Percentiles rank a stretch among this genome's conserved stretches.
Evolutionary conservation across 2,797 vertebrate genomes (phyloP).

Genomic region (Menidia menidia): DNA sequence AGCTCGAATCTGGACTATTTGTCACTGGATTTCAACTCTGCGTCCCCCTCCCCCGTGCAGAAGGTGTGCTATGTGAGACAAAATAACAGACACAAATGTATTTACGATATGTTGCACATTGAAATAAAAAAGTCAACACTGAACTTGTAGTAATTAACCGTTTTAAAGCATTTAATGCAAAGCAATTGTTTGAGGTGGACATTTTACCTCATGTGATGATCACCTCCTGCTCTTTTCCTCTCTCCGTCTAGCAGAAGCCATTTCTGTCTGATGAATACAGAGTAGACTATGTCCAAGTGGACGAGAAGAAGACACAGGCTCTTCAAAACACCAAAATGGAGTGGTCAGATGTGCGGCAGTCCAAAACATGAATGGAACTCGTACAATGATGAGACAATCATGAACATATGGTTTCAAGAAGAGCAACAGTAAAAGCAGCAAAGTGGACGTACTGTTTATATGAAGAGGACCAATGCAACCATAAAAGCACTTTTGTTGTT

Average conservation of each 20-base stretch:
- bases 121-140: background rate
- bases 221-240: constrained; percentile 15
- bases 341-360: constrained; percentile 95
- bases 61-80: constrained; percentile 84
- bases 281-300: constrained; percentile 97
- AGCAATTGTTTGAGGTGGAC: background rate
- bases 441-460: constrained; percentile 6
- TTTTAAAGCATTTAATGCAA: background rate
- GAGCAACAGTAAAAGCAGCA: constrained; percentile 26
- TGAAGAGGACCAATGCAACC: constrained; percentile 37
- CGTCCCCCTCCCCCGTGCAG: constrained; percentile 91
- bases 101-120: too few relatives aligned
- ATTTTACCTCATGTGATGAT: background rate
- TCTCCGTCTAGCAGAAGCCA: constrained; percentile 84
- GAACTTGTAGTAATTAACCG: background rate
- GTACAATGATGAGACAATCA: background rate
- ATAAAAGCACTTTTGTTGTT: constrained; percentile 59
- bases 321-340: constrained; percentile 95
- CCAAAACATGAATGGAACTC: constrained; percentile 83
- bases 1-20: constrained; percentile 93
- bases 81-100: background rate
- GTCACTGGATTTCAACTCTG: constrained; percentile 95
- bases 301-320: constrained; percentile 97
- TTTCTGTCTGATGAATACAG: constrained; percentile 86
- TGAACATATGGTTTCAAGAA: constrained; percentile 20